Conservation (phyloP, 1,140 invertebrate species). For the Zaprionus kolodkinae region DNA sequence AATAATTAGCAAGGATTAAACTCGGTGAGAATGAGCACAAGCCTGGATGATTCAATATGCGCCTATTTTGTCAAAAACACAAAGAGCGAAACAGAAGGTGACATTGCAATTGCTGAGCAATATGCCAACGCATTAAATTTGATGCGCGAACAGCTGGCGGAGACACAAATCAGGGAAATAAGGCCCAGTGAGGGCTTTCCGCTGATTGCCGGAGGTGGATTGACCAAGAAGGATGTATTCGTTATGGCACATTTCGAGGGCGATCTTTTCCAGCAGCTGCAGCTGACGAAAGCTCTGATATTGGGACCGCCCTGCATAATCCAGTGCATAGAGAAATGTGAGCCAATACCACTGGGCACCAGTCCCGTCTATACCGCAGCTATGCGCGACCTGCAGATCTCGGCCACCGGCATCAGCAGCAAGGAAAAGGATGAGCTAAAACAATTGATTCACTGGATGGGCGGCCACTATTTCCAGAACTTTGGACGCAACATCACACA, state of each 20-base stretch:
- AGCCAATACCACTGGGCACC: conserved; percentile 90
- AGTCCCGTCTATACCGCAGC: conserved; percentile 92
- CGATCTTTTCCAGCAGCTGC: conserved; percentile 87
- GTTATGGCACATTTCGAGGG: conserved; percentile 90
- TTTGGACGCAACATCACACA: conserved; percentile 92
- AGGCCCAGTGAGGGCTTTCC: conserved; percentile 71
- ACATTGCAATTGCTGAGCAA: conserved; percentile 39
- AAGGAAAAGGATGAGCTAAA: conserved; percentile 88
- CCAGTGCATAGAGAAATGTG: conserved; percentile 88
- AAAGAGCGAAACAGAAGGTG: conserved; percentile 34
- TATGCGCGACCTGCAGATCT: conserved; percentile 91
- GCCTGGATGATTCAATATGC: conserved; percentile 73
- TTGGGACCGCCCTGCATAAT: conserved; percentile 92
- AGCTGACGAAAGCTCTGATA: conserved; percentile 88
- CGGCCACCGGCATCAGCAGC: conserved; percentile 89
- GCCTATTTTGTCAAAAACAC: conserved; percentile 76
- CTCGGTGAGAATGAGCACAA: conserved; percentile 57
- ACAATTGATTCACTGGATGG: conserved; percentile 92
- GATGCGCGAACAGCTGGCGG: conserved; percentile 60
- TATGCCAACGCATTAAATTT: conserved; percentile 51
- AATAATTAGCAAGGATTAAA: not conserved
- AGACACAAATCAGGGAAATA: conserved; percentile 73
- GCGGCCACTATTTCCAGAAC: conserved; percentile 89
- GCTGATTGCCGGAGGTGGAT: conserved; percentile 77
- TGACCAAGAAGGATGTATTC: conserved; percentile 90